Evolutionary conservation across 2,113 vertebrate genomes (phyloP).

Genomic region (Pomatorhinus ruficollis): DNA sequence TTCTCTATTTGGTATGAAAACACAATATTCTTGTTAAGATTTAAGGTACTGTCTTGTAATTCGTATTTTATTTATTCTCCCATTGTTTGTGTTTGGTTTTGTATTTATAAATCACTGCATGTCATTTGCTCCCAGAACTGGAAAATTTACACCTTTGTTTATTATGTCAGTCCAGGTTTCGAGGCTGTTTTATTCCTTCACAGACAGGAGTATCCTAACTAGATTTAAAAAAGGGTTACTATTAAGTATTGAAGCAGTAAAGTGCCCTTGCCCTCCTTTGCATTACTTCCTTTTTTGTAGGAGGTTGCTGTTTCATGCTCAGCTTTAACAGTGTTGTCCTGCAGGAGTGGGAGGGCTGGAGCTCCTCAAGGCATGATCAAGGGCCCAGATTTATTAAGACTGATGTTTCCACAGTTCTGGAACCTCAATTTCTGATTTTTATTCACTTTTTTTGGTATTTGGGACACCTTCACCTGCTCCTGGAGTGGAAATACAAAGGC

Average conservation of each 20-base stretch:
- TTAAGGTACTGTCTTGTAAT: background rate
- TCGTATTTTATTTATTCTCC: background rate
- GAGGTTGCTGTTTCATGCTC: background rate
- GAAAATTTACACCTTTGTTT: background rate
- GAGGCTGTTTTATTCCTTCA: background rate
- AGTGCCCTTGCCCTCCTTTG: background rate
- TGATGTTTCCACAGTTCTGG: background rate
- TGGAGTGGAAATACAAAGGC: background rate
- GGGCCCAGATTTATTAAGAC: background rate
- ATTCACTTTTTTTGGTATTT: background rate
- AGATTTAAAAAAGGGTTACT: background rate
- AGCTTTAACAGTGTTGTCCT: background rate
- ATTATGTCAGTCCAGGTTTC: accelerated
- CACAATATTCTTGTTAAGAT: background rate
- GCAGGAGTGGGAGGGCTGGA: background rate
- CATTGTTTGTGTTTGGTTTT: background rate
- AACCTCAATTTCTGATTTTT: background rate
- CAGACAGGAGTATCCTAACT: background rate
- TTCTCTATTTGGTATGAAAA: background rate
- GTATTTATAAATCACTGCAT: background rate
- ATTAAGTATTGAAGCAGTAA: background rate
- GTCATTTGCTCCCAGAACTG: background rate
- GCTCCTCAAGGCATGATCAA: background rate
- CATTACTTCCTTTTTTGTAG: background rate
- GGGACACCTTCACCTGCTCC: background rate